Evolutionary conservation across 2,797 vertebrate genomes (phyloP), one percentile per base, ranked within the genome.

Genomic region (Myripristis jacobus): DNA sequence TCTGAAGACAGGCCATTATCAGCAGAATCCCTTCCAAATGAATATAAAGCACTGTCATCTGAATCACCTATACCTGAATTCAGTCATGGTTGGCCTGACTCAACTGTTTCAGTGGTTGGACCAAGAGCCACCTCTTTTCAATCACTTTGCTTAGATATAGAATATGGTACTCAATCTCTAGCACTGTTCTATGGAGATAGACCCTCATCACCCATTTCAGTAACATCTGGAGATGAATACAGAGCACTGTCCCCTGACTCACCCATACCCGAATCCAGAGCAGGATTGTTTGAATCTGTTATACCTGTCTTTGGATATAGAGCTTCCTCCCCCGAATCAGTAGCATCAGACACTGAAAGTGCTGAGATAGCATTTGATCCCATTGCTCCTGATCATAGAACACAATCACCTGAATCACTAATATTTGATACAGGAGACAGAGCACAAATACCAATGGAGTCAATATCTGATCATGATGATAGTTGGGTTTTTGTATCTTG

Each of bases 51-150:
- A 41, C 67, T 92, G 61, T 75, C 87, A 21, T 82, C 80, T 57
- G 90, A 92, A 56, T 91, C 87, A 48, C 86, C 80, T 55, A 18
- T 89, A 55, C 81, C 81, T 52, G 57, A 85, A 21, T 92, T 88
- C 38, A 66, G 47, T 58, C n/a, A 25, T 21, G 64, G 24, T 8
- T 74, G 67, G 8, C 38, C 57, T 52, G 67, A 82, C 18, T 74
- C 62, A 54, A 15, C 25, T 43, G 4, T 63, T 50, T 7, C 57
- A 60, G 44, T 56, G 18, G 27, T 3, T 52, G 57, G 65, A 57
- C 64, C 61, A 15, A 68, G 73, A 70, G 78, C 73, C 4, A 66
- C 66, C 67, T 92, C 89, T 55, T 64, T 67, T 53, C 69, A 87
- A 38, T 87, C 87, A 2, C 3, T 59, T 12, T 67, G 56, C n/a